A percentile compares a stretch with the other conserved stretches of the same genome.
Conservation (phyloP, 2,113 vertebrate genomes). For the Cryptomyrus ogoouensis region DNA sequence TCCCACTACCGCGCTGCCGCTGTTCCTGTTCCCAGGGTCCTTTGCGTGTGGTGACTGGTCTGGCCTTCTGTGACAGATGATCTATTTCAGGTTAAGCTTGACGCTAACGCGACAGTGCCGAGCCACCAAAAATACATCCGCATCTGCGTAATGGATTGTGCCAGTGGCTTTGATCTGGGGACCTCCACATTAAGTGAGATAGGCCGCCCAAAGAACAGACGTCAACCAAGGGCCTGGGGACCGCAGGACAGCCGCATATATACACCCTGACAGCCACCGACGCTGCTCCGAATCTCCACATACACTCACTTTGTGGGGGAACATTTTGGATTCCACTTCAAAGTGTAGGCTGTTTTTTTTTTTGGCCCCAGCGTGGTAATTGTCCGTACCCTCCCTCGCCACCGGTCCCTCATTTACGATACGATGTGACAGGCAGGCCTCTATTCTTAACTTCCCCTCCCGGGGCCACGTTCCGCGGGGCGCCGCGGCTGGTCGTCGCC, state of each 20-base stretch:
- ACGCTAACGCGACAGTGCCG: not conserved
- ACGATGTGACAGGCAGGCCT: constrained; percentile 63
- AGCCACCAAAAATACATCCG: not conserved
- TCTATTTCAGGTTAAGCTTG: not conserved
- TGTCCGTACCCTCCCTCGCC: constrained; percentile 30
- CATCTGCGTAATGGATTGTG: not conserved
- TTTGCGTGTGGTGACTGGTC: not conserved
- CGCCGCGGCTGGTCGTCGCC: constrained; percentile 37
- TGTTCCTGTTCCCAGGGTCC: not conserved
- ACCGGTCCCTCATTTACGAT: constrained; percentile 37
- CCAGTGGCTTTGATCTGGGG: not conserved
- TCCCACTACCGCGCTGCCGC: not conserved
- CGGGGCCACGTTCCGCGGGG: constrained; percentile 41
- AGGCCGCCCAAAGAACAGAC: not conserved
- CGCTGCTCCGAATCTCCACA: constrained; percentile 16
- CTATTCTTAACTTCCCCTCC: constrained; percentile 61
- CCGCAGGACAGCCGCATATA: not conserved
- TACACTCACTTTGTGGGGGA: constrained; percentile 23
- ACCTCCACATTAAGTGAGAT: not conserved
- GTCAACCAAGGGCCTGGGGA: not conserved
- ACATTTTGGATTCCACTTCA: constrained; percentile 35
- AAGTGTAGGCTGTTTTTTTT: constrained; percentile 36
- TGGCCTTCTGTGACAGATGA: not conserved
- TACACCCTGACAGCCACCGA: not conserved
- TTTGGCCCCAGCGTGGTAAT: constrained; percentile 17